Conservation (phyloP, 2,113 vertebrate genomes). For the Narcine bancroftii region DNA sequence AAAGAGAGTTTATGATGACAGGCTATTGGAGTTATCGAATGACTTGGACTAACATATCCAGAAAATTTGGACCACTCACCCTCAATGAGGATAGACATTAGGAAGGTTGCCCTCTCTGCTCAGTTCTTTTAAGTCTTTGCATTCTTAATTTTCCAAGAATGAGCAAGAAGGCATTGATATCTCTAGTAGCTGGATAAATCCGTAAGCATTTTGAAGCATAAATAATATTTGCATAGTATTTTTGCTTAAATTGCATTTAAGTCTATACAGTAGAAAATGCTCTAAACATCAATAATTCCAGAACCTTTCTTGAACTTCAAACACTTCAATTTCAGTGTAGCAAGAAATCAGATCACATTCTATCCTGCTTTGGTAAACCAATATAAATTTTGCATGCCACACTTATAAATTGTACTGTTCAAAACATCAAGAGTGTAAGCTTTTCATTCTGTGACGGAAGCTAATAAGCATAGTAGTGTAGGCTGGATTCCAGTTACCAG, state of each 20-base stretch:
- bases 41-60: background rate
- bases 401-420: background rate
- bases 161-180: background rate
- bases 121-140: background rate
- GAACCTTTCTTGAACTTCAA: background rate
- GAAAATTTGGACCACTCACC: no score
- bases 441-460: background rate
- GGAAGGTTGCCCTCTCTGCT: background rate
- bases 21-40: background rate
- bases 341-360: background rate
- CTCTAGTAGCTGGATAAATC: background rate
- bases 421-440: slow-evolving; percentile 4
- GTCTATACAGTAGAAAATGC: background rate
- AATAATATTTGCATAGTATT: background rate
- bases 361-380: background rate
- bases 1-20: background rate
- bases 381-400: background rate
- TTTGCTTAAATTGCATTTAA: background rate
- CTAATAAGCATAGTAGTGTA: background rate
- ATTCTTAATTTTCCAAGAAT: background rate
- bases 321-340: background rate
- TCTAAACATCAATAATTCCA: background rate
- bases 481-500: slow-evolving; percentile 23
- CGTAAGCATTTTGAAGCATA: background rate
- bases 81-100: background rate